Conservation (phyloP, 2,797 vertebrate genomes). For the Poecilia gillii region DNA sequence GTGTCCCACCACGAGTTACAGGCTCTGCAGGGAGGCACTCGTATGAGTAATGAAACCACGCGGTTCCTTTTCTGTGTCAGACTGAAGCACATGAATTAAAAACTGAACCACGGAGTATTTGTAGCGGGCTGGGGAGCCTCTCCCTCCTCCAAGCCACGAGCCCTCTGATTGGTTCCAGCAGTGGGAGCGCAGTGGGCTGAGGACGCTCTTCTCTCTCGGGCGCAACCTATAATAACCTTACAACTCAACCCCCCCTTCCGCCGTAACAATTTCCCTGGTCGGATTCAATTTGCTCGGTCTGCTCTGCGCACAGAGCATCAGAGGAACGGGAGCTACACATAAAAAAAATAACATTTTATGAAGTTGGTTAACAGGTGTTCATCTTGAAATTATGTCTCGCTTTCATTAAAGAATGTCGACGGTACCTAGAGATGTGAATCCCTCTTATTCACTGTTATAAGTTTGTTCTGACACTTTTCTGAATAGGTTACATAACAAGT, state of each 20-base stretch:
- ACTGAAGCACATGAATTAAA: background rate
- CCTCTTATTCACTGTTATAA: background rate
- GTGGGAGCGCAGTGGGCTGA: background rate
- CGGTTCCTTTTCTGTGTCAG: background rate
- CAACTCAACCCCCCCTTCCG: background rate
- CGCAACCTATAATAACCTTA: slow-evolving; percentile 2
- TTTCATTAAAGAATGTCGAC: background rate
- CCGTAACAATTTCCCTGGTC: too few species aligned
- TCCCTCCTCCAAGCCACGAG: slow-evolving; percentile 11
- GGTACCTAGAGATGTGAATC: background rate
- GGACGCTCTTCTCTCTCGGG: background rate
- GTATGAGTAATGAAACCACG: slow-evolving; percentile 18
- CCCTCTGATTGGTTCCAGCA: slow-evolving; percentile 57
- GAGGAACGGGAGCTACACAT: background rate
- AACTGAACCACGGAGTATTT: slow-evolving; percentile 29
- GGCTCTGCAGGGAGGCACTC: background rate
- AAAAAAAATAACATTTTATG: background rate
- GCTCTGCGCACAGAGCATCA: background rate
- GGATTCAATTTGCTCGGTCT: background rate
- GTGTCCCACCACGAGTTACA: background rate
- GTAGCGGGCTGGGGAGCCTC: slow-evolving; percentile 33
- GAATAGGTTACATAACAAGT: too few species aligned
- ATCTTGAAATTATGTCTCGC: background rate
- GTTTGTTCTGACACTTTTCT: background rate
- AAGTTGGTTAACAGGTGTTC: background rate